These are phyloP conservation scores for Nephila pilipes DNA, from an alignment of 1,140 invertebrate species.

Conservation along the genomic window DNA sequence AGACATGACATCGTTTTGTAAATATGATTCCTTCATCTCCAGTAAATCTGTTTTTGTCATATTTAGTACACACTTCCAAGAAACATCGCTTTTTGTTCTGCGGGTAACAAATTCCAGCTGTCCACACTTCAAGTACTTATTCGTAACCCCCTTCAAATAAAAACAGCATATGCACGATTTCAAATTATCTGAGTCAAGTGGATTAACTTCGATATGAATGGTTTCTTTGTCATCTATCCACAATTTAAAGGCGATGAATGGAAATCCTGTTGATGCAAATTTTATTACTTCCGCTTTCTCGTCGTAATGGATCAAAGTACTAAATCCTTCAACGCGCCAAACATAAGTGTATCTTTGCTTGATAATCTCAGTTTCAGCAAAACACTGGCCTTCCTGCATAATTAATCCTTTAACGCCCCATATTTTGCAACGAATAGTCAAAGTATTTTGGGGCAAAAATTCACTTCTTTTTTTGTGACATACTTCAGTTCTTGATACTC, in stretches of 20 bases:
- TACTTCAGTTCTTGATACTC: not conserved
- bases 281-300: not conserved
- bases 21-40: not conserved
- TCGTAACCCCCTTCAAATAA: not conserved
- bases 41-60: not conserved
- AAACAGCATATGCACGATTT: not conserved
- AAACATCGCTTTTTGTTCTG: too few relatives aligned
- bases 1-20: not conserved
- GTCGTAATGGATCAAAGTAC: not conserved
- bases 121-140: not conserved
- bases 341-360: not conserved
- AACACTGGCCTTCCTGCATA: not conserved
- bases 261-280: not conserved
- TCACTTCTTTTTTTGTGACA: not conserved
- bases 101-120: not conserved
- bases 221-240: not conserved
- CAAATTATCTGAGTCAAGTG: not conserved
- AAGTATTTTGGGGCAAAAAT: not conserved
- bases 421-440: not conserved
- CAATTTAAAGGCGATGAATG: not conserved
- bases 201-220: not conserved
- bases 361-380: not conserved
- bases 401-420: not conserved
- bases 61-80: not conserved
- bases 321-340: not conserved